These are phyloP conservation scores for Bryconaethiops microstoma DNA, from an alignment of 2,797 vertebrate species.

Conservation along the genomic window DNA sequence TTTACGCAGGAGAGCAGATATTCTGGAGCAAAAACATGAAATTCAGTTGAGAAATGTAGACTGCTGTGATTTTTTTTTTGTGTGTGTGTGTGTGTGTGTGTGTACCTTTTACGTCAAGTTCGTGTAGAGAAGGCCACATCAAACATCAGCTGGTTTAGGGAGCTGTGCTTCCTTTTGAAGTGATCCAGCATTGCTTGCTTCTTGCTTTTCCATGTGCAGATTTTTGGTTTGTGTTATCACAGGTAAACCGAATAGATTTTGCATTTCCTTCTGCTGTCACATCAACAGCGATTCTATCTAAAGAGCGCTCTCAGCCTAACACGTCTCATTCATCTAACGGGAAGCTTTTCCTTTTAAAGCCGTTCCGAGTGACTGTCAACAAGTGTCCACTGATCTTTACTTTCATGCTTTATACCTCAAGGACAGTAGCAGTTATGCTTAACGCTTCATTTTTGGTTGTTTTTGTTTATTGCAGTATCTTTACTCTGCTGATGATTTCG, in stretches of 20 bases:
- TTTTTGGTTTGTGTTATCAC: constrained; percentile 21
- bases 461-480: background rate
- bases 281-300: constrained; percentile 38
- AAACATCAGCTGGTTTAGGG: too few species aligned
- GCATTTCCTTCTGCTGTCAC: constrained; percentile 33
- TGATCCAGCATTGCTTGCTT: too few species aligned
- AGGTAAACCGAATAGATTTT: constrained; percentile 52
- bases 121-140: too few species aligned
- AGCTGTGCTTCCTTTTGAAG: too few species aligned
- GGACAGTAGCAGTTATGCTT: background rate
- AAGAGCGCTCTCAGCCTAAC: constrained; percentile 32
- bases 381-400: background rate
- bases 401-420: background rate
- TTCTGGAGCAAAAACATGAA: too few species aligned
- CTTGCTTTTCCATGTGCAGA: too few species aligned
- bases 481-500: background rate
- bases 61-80: too few species aligned
- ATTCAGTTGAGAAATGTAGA: too few species aligned
- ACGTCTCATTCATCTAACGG: constrained; percentile 9
- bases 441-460: background rate
- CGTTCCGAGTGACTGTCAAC: background rate
- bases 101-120: too few species aligned
- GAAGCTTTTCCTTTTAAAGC: constrained; percentile 36
- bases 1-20: too few species aligned
- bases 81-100: too few species aligned